Evolutionary conservation across 1,140 invertebrate genomes (phyloP).

Genomic region (Drosophila nikananu): DNA sequence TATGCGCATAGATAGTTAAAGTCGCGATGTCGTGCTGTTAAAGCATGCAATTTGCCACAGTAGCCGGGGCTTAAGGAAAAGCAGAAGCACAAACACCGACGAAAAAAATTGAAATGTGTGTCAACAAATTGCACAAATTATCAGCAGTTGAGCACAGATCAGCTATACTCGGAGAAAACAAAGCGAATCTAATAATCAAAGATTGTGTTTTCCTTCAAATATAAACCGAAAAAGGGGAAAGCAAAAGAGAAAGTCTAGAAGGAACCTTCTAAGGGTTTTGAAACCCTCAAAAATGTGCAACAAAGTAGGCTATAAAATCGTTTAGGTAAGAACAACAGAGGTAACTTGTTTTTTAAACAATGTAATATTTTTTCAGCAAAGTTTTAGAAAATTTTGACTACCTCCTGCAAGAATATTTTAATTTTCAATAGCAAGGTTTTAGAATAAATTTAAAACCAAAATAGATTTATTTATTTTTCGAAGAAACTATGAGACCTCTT

Average conservation of each 20-base stretch:
- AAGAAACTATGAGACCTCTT: no score
- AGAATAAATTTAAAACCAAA: no score
- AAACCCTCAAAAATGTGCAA: not conserved
- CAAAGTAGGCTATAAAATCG: not conserved
- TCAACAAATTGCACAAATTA: slow-evolving; percentile 81
- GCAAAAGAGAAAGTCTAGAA: no score
- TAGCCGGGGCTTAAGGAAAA: slow-evolving; percentile 16
- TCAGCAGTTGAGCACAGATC: slow-evolving; percentile 33
- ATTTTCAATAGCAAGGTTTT: no score
- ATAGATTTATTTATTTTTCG: no score
- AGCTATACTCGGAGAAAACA: slow-evolving; percentile 13
- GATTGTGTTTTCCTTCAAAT: no score
- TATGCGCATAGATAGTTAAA: slow-evolving; percentile 1
- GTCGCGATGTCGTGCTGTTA: slow-evolving; percentile 61
- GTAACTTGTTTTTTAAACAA: no score
- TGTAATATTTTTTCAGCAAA: no score
- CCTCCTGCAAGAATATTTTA: no score
- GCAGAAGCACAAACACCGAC: slow-evolving; percentile 31
- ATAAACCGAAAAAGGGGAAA: no score
- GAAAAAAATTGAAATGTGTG: slow-evolving; percentile 73
- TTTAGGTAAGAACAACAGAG: no score
- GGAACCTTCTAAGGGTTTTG: not conserved
- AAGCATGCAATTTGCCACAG: slow-evolving; percentile 51
- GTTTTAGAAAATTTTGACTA: no score
- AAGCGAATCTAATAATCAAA: not conserved